phyloP scores from a whole-genome alignment of 1,140 invertebrate species.

The Watersipora subatra region DNA sequence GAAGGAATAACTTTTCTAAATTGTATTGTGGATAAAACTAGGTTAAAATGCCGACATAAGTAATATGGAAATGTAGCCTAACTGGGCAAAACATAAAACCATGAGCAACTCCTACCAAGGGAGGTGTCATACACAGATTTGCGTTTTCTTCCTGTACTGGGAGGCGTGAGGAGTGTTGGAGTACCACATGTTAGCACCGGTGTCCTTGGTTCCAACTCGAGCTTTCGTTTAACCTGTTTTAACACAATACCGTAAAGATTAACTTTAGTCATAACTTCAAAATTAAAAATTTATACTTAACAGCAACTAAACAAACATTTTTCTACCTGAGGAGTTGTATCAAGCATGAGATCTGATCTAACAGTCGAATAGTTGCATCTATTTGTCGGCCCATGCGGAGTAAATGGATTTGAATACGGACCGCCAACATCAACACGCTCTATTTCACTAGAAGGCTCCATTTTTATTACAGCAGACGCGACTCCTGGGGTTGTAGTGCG shows the following conservation, averaged over 20 bases:
- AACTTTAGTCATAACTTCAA: too few species aligned
- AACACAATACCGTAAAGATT: too few species aligned
- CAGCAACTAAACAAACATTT: too few species aligned
- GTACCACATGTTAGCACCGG: not conserved
- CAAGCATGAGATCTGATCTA: not conserved
- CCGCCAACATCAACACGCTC: not conserved
- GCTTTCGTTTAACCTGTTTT: slow-evolving; percentile 63
- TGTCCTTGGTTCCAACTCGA: slow-evolving; percentile 49
- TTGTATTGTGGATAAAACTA: too few species aligned
- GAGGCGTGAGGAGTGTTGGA: slow-evolving; percentile 9
- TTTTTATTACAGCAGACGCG: not conserved
- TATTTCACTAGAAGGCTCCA: not conserved
- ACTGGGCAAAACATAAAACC: too few species aligned
- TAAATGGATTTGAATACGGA: not conserved
- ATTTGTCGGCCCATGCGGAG: not conserved
- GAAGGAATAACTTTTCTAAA: too few species aligned
- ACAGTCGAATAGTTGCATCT: not conserved
- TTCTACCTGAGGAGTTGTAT: not conserved
- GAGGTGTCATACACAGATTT: slow-evolving; percentile 15
- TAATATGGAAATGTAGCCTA: too few species aligned
- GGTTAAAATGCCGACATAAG: too few species aligned
- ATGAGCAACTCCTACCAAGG: too few species aligned
- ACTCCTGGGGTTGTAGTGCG: not conserved
- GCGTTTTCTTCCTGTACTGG: slow-evolving; percentile 12
- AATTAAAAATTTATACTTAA: too few species aligned